Evolutionary conservation across 30 jellyfish, hydroid and myxozoan genomes (phyloP).

Genomic region (Hydractinia symbiolongicarpus): DNA sequence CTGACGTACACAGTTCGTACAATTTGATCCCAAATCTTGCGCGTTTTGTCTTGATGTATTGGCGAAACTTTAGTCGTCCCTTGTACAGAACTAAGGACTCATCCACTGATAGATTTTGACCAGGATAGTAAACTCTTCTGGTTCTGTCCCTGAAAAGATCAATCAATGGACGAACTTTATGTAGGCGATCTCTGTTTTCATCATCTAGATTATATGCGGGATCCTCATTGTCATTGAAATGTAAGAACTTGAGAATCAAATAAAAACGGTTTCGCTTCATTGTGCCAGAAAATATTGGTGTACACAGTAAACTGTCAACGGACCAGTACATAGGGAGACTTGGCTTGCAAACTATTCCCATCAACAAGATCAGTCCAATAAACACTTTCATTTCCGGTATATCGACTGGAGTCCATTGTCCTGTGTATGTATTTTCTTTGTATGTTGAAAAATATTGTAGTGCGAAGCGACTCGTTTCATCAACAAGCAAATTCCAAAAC

Average conservation of each 20-base stretch:
- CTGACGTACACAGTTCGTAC: slow-evolving; percentile 23
- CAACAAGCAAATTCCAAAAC: too few species aligned
- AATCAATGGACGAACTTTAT: slow-evolving; percentile 25
- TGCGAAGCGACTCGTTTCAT: too few species aligned
- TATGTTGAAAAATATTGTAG: too few species aligned
- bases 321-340: slow-evolving; percentile 23
- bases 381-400: too few species aligned
- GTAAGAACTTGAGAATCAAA: not conserved
- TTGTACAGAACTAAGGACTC: slow-evolving; percentile 27
- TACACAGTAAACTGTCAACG: not conserved
- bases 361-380: not conserved
- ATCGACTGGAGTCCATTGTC: too few species aligned
- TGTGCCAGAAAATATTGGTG: slow-evolving; percentile 15
- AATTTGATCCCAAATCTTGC: slow-evolving; percentile 35
- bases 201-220: slow-evolving; percentile 22
- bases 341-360: slow-evolving; percentile 23
- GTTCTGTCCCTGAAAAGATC: slow-evolving; percentile 22
- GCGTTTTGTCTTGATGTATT: slow-evolving; percentile 20
- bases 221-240: not conserved
- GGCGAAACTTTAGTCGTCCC: slow-evolving; percentile 17
- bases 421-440: too few species aligned
- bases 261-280: not conserved
- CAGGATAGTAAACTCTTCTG: slow-evolving; percentile 22
- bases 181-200: slow-evolving; percentile 33
- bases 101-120: slow-evolving; percentile 18